Percentiles rank a stretch among this genome's conserved stretches.
Evolutionary conservation across 1,140 invertebrate species (phyloP).

Genomic region (Aphidius gifuensis): DNA sequence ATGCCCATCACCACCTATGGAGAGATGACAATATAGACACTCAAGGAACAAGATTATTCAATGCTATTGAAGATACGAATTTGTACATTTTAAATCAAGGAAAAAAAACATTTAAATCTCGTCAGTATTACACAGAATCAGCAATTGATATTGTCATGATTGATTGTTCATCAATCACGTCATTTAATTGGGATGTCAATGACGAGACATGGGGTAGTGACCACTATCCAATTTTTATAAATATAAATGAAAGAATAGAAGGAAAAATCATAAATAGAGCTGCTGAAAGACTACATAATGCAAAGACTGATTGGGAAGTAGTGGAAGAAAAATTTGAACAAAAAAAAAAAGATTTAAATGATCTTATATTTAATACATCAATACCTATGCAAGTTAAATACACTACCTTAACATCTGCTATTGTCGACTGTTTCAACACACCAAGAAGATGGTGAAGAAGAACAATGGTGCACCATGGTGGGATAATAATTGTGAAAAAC

Average conservation of each 20-base stretch:
- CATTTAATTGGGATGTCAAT: slow-evolving; percentile 1
- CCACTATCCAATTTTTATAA: slow-evolving; percentile 11
- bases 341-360: no score
- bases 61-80: not conserved
- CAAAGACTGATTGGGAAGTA: not conserved
- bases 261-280: not conserved
- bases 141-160: slow-evolving; percentile 8
- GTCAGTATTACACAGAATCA: not conserved
- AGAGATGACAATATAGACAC: not conserved
- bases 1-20: slow-evolving; percentile 12
- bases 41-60: not conserved
- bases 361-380: not conserved
- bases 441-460: no score
- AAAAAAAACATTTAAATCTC: not conserved
- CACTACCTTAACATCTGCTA: not conserved
- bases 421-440: not conserved
- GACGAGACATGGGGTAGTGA: slow-evolving; percentile 14
- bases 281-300: not conserved
- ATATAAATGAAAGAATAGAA: not conserved
- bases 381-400: slow-evolving; percentile 13
- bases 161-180: not conserved
- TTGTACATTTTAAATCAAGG: slow-evolving; percentile 6
- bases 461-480: no score
- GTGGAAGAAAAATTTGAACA: no score
- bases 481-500: no score